These are phyloP conservation scores for Pangasianodon gigas DNA, from an alignment of 2,113 vertebrate species.

Conservation along the genomic window DNA sequence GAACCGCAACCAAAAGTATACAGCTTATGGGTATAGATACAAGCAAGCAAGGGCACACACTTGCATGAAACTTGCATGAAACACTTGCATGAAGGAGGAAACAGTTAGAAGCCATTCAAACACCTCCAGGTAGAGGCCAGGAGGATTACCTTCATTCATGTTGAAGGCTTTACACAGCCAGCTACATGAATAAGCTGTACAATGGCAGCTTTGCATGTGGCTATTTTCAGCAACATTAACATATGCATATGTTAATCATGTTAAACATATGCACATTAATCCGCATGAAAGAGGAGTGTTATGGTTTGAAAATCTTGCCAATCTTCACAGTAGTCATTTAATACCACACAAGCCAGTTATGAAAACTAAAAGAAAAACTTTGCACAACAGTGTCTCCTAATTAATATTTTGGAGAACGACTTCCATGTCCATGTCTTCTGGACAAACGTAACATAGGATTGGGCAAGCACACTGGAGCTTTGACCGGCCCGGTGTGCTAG, in stretches of 20 bases:
- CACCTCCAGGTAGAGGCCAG: background rate
- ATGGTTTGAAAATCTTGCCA: background rate
- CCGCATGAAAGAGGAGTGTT: background rate
- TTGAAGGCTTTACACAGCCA: slow-evolving; percentile 1
- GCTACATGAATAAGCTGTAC: slow-evolving; percentile 22
- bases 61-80: background rate
- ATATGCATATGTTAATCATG: background rate
- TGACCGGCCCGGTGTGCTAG: too few relatives aligned
- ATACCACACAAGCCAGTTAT: too few relatives aligned
- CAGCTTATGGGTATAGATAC: background rate
- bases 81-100: background rate
- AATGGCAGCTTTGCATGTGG: background rate
- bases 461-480: too few relatives aligned
- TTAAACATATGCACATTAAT: too few relatives aligned
- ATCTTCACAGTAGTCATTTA: background rate
- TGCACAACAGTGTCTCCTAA: too few relatives aligned
- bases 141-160: background rate
- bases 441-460: too few relatives aligned
- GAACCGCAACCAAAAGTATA: background rate
- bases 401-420: too few relatives aligned
- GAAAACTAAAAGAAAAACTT: too few relatives aligned
- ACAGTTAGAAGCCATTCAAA: background rate
- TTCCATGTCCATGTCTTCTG: too few relatives aligned
- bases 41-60: background rate
- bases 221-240: background rate